These are phyloP conservation scores for Mustelus asterias DNA, from an alignment of 2,113 vertebrate genomes.

Conservation along the genomic window DNA sequence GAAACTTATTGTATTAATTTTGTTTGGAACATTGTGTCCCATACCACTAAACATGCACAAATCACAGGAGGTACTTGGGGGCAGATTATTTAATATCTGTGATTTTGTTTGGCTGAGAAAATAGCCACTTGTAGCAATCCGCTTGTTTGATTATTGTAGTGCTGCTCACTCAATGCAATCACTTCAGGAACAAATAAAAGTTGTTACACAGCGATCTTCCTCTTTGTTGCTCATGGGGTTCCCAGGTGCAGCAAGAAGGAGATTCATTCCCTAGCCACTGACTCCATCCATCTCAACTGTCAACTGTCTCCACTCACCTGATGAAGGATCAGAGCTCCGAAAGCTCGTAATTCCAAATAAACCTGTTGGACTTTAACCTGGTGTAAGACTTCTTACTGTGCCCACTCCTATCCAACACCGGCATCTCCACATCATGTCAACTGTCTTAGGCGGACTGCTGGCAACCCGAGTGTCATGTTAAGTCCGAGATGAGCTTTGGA, in stretches of 20 bases:
- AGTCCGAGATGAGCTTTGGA: too few species aligned
- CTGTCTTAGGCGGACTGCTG: too few species aligned
- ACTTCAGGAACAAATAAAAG: neutral
- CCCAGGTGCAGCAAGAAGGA: neutral
- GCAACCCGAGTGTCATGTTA: too few species aligned
- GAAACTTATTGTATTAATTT: neutral
- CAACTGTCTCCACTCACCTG: too few species aligned
- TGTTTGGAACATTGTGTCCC: neutral
- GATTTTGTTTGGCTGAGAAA: neutral
- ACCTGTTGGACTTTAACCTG: too few species aligned
- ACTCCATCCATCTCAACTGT: too few species aligned
- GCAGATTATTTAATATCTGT: neutral
- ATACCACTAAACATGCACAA: neutral
- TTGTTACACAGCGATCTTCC: neutral
- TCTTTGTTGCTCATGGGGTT: neutral
- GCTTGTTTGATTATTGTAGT: neutral
- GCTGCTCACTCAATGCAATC: neutral
- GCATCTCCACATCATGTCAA: too few species aligned
- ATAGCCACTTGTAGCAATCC: neutral
- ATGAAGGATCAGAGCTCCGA: too few species aligned
- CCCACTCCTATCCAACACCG: too few species aligned
- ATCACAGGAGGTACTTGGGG: neutral
- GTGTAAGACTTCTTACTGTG: too few species aligned
- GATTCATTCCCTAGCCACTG: too few species aligned
- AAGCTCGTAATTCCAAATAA: too few species aligned